phyloP scores from a whole-genome alignment of 2,888 invertebrate species.

The Caenorhabditis japonica region DNA sequence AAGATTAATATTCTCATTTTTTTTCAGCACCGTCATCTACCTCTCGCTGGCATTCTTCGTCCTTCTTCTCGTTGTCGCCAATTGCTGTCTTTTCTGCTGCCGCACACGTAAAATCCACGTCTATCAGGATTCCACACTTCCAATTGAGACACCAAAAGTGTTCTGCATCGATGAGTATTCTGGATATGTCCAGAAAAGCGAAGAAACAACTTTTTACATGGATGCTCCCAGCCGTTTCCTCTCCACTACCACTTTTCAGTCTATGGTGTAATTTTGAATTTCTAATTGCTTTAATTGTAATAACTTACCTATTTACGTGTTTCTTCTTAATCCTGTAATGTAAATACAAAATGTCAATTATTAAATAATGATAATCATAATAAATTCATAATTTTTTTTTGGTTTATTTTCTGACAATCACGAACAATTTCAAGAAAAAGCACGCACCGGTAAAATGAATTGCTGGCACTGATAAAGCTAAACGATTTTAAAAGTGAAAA shows the following conservation, averaged over 20 bases:
- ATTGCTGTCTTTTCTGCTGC: conserved; percentile 1
- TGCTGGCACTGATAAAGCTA: conserved; percentile 31
- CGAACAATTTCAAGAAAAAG: background rate
- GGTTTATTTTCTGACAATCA: no score
- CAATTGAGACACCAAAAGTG: background rate
- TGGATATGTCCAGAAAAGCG: background rate
- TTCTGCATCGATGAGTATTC: conserved; percentile 16
- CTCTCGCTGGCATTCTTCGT: conserved; percentile 4
- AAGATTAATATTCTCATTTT: no score
- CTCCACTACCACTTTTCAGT: background rate
- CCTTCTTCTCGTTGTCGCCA: conserved; percentile 13
- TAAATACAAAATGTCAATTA: background rate
- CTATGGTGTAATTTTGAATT: conserved; percentile 5
- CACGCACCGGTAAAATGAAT: conserved; percentile 24
- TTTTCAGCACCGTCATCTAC: conserved; percentile 37
- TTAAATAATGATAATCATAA: conserved; percentile 6
- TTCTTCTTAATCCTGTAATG: background rate
- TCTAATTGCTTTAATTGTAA: background rate
- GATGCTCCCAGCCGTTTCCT: conserved; percentile 18
- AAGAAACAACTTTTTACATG: background rate
- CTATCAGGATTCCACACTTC: background rate
- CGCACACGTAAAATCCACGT: background rate
- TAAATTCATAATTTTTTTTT: background rate
- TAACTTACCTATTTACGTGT: background rate
- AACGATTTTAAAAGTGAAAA: background rate